A percentile compares a stretch with the other conserved stretches of the same genome.
phyloP scores from a whole-genome alignment of 2,888 invertebrate species.

The Phengaris arion region DNA sequence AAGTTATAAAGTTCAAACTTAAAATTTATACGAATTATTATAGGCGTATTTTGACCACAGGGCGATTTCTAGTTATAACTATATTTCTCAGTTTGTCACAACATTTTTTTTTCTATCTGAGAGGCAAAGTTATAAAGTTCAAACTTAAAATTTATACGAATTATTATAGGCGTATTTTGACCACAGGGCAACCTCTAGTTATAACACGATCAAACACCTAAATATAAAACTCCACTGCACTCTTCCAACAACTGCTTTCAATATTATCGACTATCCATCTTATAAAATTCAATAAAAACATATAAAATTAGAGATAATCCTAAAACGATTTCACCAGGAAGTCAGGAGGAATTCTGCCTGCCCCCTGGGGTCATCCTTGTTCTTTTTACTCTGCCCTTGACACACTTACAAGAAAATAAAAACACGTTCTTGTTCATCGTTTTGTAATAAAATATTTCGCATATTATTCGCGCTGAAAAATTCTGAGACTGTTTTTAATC shows the following conservation, averaged over 20 bases:
- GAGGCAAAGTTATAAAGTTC: no score
- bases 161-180: no score
- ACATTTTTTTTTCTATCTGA: no score
- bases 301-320: neutral
- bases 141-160: no score
- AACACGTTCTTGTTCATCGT: neutral
- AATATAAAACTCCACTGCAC: no score
- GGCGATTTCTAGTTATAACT: no score
- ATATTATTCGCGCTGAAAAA: neutral
- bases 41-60: no score
- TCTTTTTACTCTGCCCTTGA: neutral
- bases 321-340: neutral
- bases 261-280: neutral
- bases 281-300: neutral
- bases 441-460: neutral
- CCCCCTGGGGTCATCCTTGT: slow-evolving; percentile 12
- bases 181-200: no score
- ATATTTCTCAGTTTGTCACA: no score
- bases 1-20: no score
- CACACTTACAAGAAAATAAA: neutral
- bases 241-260: neutral
- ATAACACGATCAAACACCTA: no score
- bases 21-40: no score
- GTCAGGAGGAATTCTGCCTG: neutral
- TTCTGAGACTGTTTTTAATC: neutral